Evolutionary conservation across 2,888 invertebrate species (phyloP).

Genomic region (Orthosia gracilis): DNA sequence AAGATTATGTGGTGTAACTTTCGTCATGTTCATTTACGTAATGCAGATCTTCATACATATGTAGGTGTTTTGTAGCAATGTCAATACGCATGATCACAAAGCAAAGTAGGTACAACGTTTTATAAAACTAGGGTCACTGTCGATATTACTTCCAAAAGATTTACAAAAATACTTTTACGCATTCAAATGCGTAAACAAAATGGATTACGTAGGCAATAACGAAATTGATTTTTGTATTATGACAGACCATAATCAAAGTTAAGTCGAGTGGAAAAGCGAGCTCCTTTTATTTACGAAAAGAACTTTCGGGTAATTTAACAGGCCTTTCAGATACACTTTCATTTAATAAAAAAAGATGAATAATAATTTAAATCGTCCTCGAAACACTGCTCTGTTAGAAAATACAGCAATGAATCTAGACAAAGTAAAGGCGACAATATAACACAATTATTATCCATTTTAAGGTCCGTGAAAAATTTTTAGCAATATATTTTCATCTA

Average conservation of each 20-base stretch:
- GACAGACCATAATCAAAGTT: slow-evolving; percentile 57
- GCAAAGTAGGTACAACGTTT: no score
- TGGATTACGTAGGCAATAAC: slow-evolving; percentile 53
- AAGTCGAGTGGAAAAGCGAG: slow-evolving; percentile 48
- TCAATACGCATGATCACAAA: background rate
- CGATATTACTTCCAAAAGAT: slow-evolving; percentile 16
- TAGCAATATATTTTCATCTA: slow-evolving; percentile 70
- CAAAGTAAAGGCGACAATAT: slow-evolving; percentile 75
- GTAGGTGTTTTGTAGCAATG: background rate
- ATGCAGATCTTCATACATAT: no score
- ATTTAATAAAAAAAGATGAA: slow-evolving; percentile 68
- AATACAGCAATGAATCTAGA: slow-evolving; percentile 78
- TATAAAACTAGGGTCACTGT: background rate
- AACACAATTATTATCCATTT: slow-evolving; percentile 76
- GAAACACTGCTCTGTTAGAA: slow-evolving; percentile 67
- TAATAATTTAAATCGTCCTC: slow-evolving; percentile 63
- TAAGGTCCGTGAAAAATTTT: slow-evolving; percentile 63
- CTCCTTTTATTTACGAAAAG: slow-evolving; percentile 42
- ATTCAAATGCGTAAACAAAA: slow-evolving; percentile 61
- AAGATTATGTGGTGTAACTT: background rate
- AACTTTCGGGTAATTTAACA: slow-evolving; percentile 56
- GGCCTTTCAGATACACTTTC: slow-evolving; percentile 53
- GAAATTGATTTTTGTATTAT: slow-evolving; percentile 63
- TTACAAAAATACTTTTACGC: slow-evolving; percentile 33
- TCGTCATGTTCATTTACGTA: background rate